Evolutionary conservation across 2,888 invertebrate species (phyloP).

Genomic region (Cantharis lateralis): DNA sequence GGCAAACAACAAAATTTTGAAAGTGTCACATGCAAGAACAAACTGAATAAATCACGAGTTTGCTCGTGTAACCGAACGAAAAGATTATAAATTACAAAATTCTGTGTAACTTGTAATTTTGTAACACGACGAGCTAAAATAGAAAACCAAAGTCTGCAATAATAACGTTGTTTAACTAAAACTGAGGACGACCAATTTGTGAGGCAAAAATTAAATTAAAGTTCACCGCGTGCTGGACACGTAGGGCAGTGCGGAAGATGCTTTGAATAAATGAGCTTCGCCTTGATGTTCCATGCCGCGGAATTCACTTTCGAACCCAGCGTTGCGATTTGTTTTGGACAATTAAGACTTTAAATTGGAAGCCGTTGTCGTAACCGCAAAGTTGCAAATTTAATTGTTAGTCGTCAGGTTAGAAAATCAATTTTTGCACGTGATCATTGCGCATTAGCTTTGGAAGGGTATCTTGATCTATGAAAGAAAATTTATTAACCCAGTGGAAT

Average conservation of each 20-base stretch:
- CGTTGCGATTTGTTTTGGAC: background rate
- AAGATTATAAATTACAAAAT: background rate
- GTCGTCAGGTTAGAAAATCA: background rate
- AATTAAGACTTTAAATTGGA: background rate
- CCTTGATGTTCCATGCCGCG: background rate
- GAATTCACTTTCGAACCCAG: background rate
- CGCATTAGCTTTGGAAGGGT: background rate
- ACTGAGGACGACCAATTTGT: background rate
- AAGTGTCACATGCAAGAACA: background rate
- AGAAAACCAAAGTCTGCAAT: background rate
- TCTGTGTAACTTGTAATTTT: background rate
- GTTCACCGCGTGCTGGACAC: background rate
- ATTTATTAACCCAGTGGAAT: background rate
- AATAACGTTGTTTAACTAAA: background rate
- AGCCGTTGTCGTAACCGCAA: background rate
- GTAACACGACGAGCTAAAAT: background rate
- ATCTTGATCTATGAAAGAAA: background rate
- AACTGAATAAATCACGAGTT: constrained; percentile 1
- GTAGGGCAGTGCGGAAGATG: background rate
- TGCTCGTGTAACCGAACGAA: background rate
- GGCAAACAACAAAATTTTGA: background rate
- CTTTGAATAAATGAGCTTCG: background rate
- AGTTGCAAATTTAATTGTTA: background rate
- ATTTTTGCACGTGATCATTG: background rate
- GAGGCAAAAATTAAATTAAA: background rate